phyloP scores from a whole-genome alignment of 2,888 invertebrate species.

The Leucophenga montana region DNA sequence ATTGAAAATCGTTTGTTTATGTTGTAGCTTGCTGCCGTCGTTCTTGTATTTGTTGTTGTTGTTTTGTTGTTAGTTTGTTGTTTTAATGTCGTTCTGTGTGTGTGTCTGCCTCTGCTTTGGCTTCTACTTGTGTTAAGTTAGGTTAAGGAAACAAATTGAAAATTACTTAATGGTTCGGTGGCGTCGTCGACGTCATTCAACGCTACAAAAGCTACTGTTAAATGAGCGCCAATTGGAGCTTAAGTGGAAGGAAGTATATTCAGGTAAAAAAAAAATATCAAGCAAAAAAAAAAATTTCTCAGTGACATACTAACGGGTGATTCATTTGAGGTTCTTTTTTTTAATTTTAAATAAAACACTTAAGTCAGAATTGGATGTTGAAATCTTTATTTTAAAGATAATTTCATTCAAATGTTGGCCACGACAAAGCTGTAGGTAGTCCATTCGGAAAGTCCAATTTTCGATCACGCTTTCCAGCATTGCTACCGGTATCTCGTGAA shows the following conservation, averaged over 20 bases:
- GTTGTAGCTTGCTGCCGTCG: slow-evolving; percentile 44
- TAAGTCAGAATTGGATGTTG: no score
- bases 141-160: slow-evolving; percentile 51
- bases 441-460: no score
- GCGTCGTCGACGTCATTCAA: slow-evolving; percentile 43
- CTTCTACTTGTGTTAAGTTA: slow-evolving; percentile 9
- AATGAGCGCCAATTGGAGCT: slow-evolving; percentile 57
- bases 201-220: slow-evolving; percentile 53
- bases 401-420: no score
- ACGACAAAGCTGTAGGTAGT: no score
- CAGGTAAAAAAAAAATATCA: background rate
- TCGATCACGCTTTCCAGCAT: no score
- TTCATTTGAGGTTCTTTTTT: no score
- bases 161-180: slow-evolving; percentile 67
- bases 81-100: slow-evolving; percentile 13
- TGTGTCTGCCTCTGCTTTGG: background rate
- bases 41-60: slow-evolving; percentile 30
- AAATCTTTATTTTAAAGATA: no score
- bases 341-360: no score
- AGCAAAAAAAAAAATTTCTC: background rate
- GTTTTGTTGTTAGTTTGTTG: slow-evolving; percentile 36
- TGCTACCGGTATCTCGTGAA: no score
- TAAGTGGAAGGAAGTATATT: background rate
- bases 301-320: no score
- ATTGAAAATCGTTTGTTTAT: slow-evolving; percentile 66